Evolutionary conservation across 2,888 invertebrate species (phyloP).

Genomic region (Cheilosia pagana): DNA sequence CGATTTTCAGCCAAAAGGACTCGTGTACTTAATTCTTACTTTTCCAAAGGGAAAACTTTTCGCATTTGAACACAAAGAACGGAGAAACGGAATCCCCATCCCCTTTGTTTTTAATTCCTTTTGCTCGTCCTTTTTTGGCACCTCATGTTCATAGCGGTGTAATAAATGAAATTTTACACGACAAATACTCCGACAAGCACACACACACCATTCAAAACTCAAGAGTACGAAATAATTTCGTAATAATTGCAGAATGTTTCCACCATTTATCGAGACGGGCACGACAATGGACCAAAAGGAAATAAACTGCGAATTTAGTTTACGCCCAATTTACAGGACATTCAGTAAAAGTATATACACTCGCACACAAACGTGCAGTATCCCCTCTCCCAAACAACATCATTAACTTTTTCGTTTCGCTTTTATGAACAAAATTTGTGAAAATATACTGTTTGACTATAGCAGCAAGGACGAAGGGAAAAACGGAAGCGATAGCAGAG

Average conservation of each 20-base stretch:
- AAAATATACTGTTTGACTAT: slow-evolving; percentile 35
- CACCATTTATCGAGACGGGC: slow-evolving; percentile 62
- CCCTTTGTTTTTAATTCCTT: slow-evolving; percentile 43
- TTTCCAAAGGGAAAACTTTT: slow-evolving; percentile 64
- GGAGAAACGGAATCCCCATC: slow-evolving; percentile 32
- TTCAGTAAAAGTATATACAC: slow-evolving; percentile 43
- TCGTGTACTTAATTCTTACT: slow-evolving; percentile 63
- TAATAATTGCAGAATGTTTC: slow-evolving; percentile 75
- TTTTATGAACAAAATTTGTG: slow-evolving; percentile 64
- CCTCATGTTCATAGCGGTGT: slow-evolving; percentile 68
- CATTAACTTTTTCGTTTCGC: slow-evolving; percentile 70
- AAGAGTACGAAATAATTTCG: slow-evolving; percentile 69
- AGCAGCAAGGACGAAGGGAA: slow-evolving; percentile 8
- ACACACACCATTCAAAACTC: slow-evolving; percentile 67
- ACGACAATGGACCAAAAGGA: slow-evolving; percentile 58
- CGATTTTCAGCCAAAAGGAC: slow-evolving; percentile 31
- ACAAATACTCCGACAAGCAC: slow-evolving; percentile 38
- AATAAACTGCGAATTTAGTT: slow-evolving; percentile 74
- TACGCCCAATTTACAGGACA: slow-evolving; percentile 73
- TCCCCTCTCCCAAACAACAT: slow-evolving; percentile 48
- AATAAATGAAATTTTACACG: slow-evolving; percentile 73
- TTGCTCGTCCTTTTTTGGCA: slow-evolving; percentile 17
- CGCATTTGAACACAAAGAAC: slow-evolving; percentile 62
- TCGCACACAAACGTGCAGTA: slow-evolving; percentile 1
- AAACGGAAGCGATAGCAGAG: not conserved